Conservation (phyloP, 30 jellyfish, hydroid and myxozoan species). For the Aurelia aurita complex sp. Pacific region DNA sequence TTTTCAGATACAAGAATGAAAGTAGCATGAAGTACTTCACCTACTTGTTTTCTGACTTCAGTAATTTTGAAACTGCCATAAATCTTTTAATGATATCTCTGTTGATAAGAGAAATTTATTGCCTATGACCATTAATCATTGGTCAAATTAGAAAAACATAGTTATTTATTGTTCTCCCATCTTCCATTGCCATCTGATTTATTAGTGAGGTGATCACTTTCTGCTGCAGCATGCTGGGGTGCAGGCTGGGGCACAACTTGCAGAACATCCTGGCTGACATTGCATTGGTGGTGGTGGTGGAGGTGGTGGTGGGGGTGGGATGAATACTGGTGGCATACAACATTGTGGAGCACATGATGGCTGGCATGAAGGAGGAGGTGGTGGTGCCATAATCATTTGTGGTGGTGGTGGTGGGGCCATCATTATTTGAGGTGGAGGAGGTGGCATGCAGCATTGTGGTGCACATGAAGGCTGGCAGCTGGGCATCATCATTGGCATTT, state of each 20-base stretch:
- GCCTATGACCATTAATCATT: too few species aligned
- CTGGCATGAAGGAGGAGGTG: conserved; percentile 86
- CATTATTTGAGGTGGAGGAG: conserved; percentile 46
- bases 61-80: too few species aligned
- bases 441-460: conserved; percentile 84
- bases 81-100: too few species aligned
- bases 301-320: conserved; percentile 94
- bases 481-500: conserved; percentile 77
- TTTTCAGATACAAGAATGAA: too few species aligned
- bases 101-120: too few species aligned
- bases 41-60: too few species aligned
- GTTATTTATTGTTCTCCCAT: too few species aligned
- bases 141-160: too few species aligned
- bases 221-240: conserved; percentile 96
- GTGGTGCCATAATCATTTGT: conserved; percentile 67
- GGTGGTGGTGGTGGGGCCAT: conserved; percentile 84
- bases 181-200: neutral
- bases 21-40: too few species aligned
- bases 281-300: conserved; percentile 86
- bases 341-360: conserved; percentile 97
- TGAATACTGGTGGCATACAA: conserved; percentile 68
- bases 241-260: conserved; percentile 98
- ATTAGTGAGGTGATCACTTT: conserved; percentile 38
- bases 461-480: conserved; percentile 93
- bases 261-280: conserved; percentile 94